phyloP scores from a whole-genome alignment of 2,113 vertebrate species.

The Cololabis saira region DNA sequence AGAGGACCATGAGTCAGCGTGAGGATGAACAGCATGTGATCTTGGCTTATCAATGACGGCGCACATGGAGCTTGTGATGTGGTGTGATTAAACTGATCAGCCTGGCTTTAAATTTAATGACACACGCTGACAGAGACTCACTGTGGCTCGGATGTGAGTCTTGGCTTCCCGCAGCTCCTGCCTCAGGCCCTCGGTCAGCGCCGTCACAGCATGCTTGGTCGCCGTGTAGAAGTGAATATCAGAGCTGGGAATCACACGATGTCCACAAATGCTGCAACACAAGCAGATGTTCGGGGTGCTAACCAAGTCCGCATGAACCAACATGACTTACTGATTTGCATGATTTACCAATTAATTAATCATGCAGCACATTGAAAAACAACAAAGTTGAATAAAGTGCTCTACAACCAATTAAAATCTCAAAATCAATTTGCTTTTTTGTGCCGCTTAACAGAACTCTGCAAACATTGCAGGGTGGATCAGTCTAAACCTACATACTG shows the following conservation, averaged over 20 bases:
- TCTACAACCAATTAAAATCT: too few relatives aligned
- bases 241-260: conserved; percentile 75
- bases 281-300: background rate
- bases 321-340: too few relatives aligned
- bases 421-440: too few relatives aligned
- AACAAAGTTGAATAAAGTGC: too few relatives aligned
- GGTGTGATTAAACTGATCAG: background rate
- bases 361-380: too few relatives aligned
- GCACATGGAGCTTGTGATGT: too few relatives aligned
- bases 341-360: too few relatives aligned
- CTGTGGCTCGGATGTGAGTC: conserved; percentile 88
- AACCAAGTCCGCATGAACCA: too few relatives aligned
- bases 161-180: conserved; percentile 88
- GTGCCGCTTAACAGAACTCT: too few relatives aligned
- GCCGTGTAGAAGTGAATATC: conserved; percentile 87
- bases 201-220: conserved; percentile 88
- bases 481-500: too few relatives aligned
- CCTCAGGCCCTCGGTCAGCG: conserved; percentile 88
- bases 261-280: conserved; percentile 85
- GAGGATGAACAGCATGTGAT: background rate
- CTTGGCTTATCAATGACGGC: background rate
- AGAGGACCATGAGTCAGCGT: background rate
- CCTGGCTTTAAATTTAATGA: background rate
- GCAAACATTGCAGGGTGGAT: too few relatives aligned
- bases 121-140: conserved; percentile 63